phyloP scores from a whole-genome alignment of 2,888 invertebrate species.

The Drosophila mulleri region DNA sequence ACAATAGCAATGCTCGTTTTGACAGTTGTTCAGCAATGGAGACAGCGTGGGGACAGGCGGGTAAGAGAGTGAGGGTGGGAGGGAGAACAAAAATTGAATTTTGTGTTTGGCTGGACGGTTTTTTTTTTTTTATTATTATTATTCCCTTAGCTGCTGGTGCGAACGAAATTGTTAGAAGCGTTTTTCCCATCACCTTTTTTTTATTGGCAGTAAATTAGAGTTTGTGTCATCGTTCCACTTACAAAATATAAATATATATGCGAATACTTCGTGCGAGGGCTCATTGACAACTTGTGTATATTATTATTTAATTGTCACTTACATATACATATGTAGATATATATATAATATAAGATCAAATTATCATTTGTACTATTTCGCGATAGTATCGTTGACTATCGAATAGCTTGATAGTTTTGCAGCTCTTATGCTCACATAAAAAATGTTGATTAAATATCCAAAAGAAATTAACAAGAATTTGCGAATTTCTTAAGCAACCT shows the following conservation, averaged over 20 bases:
- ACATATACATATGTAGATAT: too few species aligned
- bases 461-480: not conserved
- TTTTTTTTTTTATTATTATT: constrained; percentile 24
- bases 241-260: constrained; percentile 43
- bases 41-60: not conserved
- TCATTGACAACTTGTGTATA: constrained; percentile 12
- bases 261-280: constrained; percentile 24
- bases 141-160: constrained; percentile 16
- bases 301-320: not conserved
- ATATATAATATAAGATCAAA: too few species aligned
- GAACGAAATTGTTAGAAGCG: constrained; percentile 22
- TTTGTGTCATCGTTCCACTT: constrained; percentile 54
- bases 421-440: not conserved
- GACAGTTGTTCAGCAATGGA: constrained; percentile 38
- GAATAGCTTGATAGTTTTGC: not conserved
- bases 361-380: too few species aligned
- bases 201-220: constrained; percentile 67
- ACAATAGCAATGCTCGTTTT: constrained; percentile 36
- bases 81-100: constrained; percentile 34
- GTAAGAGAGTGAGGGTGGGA: not conserved
- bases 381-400: not conserved
- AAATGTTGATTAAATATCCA: not conserved
- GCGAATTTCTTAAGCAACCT: constrained; percentile 15
- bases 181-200: constrained; percentile 37
- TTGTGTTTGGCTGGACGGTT: constrained; percentile 33